Percentiles rank a stretch among this genome's conserved stretches.
phyloP scores from a whole-genome alignment of 2,113 vertebrate species.

The Asarcornis scutulata region DNA sequence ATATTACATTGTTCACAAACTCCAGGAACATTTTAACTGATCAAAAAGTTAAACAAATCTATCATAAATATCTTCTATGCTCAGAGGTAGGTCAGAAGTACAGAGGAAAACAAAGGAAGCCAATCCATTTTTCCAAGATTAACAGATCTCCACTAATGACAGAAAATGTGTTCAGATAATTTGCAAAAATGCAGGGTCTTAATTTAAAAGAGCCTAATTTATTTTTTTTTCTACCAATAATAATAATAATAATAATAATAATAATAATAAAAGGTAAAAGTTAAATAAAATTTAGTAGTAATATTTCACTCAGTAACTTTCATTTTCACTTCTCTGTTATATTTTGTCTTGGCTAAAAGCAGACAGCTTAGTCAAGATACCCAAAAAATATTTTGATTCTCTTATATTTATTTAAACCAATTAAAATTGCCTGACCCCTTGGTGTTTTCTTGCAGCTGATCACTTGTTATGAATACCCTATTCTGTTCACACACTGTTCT shows the following conservation, averaged over 20 bases:
- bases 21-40: background rate
- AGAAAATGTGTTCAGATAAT: background rate
- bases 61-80: background rate
- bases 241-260: background rate
- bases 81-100: background rate
- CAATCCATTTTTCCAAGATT: background rate
- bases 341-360: background rate
- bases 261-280: background rate
- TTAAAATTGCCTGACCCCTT: background rate
- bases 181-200: background rate
- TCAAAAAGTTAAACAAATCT: conserved; percentile 7
- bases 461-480: background rate
- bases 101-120: background rate
- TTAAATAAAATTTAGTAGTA: background rate
- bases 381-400: background rate
- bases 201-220: background rate
- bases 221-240: background rate
- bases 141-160: background rate
- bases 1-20: background rate
- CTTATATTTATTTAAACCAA: background rate
- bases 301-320: background rate
- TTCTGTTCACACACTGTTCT: background rate
- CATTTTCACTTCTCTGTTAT: background rate
- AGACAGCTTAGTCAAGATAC: background rate
- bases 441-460: background rate